Percentiles rank a stretch among this genome's conserved stretches.
phyloP scores from a whole-genome alignment of 2,888 invertebrate genomes.

The Sarcophaga subvicina region DNA sequence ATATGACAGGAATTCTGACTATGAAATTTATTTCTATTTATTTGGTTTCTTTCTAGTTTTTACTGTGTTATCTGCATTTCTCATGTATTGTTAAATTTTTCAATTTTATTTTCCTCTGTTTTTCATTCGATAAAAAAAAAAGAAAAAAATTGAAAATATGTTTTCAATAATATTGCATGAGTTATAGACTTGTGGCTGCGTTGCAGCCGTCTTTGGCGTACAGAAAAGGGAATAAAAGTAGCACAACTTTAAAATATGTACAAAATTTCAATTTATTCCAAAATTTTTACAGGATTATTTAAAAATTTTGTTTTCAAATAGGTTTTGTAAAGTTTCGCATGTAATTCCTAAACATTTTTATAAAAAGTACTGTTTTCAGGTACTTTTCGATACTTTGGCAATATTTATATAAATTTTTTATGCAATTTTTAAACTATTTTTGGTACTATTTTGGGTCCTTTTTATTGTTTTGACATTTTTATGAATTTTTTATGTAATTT shows the following conservation, averaged over 20 bases:
- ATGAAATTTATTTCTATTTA: not conserved
- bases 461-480: too few relatives aligned
- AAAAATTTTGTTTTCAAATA: too few relatives aligned
- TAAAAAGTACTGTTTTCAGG: too few relatives aligned
- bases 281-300: not conserved
- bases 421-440: not conserved
- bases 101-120: not conserved
- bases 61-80: not conserved
- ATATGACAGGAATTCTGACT: not conserved
- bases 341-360: too few relatives aligned
- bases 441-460: too few relatives aligned
- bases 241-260: not conserved
- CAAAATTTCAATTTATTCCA: not conserved
- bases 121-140: conserved; percentile 41
- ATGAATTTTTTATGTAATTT: too few relatives aligned
- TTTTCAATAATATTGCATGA: conserved; percentile 62
- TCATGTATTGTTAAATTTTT: conserved; percentile 12
- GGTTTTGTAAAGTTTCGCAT: too few relatives aligned
- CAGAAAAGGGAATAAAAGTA: conserved; percentile 15
- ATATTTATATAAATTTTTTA: too few relatives aligned
- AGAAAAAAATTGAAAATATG: conserved; percentile 58
- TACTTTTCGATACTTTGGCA: too few relatives aligned
- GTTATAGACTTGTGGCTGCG: conserved; percentile 50
- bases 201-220: not conserved
- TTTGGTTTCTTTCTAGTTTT: not conserved